Conservation (phyloP, 2,888 invertebrate species). For the Sisyra nigra region DNA sequence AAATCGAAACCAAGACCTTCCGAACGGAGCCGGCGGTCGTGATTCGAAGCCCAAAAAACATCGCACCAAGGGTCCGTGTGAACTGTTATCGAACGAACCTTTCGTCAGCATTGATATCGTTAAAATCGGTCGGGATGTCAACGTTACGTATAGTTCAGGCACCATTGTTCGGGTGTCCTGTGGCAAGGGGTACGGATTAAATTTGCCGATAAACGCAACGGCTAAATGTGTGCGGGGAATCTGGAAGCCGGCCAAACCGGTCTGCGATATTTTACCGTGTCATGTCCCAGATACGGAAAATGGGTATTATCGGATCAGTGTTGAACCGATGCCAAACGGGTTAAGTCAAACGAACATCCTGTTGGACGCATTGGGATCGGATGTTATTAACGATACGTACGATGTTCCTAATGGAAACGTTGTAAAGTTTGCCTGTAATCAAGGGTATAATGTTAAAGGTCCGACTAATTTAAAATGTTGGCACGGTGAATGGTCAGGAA, state of each 20-base stretch:
- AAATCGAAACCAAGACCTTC: conserved; percentile 11
- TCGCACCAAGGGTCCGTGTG: conserved; percentile 46
- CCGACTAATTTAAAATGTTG: conserved; percentile 58
- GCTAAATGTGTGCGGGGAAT: conserved; percentile 68
- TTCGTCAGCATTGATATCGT: conserved; percentile 54
- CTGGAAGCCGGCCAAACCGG: conserved; percentile 71
- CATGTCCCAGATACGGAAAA: conserved; percentile 51
- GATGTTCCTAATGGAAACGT: conserved; percentile 52
- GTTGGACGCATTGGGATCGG: conserved; percentile 16
- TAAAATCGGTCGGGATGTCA: conserved; percentile 51
- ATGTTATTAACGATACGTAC: conserved; percentile 34
- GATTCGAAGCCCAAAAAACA: conserved; percentile 25
- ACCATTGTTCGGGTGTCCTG: conserved; percentile 61
- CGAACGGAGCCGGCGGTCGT: conserved; percentile 18
- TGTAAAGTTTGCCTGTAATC: conserved; percentile 58
- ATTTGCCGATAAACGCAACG: conserved; percentile 54
- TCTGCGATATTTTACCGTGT: conserved; percentile 60
- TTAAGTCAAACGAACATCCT: conserved; percentile 20
- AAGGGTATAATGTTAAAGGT: conserved; percentile 50
- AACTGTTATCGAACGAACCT: conserved; percentile 43
- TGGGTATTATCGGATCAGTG: conserved; percentile 43
- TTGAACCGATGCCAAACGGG: conserved; percentile 23
- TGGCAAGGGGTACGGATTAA: conserved; percentile 59
- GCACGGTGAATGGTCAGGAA: conserved; percentile 69
- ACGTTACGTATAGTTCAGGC: conserved; percentile 57